Percentiles rank a stretch among this genome's conserved stretches.
phyloP scores from a whole-genome alignment of 2,113 vertebrate genomes.

The Lethenteron reissneri region DNA sequence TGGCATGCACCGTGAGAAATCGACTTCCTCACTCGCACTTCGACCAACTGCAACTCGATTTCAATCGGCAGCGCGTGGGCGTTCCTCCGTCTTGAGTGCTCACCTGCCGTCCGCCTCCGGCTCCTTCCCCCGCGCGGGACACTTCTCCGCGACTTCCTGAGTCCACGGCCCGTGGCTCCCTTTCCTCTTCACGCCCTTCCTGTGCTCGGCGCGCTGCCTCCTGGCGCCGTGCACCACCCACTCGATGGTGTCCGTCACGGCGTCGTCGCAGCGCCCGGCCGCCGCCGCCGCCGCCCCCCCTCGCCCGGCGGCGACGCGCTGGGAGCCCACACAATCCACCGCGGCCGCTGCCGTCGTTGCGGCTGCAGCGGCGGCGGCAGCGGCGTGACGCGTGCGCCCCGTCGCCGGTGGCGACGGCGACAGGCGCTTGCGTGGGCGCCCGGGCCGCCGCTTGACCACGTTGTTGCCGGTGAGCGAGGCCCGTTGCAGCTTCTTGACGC shows the following conservation, averaged over 20 bases:
- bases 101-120: too few species aligned
- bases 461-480: constrained; percentile 99
- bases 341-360: constrained; percentile 62
- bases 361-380: constrained; percentile 22
- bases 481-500: constrained; percentile 91
- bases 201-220: constrained; percentile 29
- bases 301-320: constrained; percentile 46
- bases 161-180: constrained; percentile 9
- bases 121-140: too few species aligned
- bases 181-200: constrained; percentile 53
- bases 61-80: too few species aligned
- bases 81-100: too few species aligned
- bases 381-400: too few species aligned
- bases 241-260: constrained; percentile 75
- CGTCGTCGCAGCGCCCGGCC: constrained; percentile 43
- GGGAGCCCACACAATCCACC: constrained; percentile 71
- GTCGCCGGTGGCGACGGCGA: constrained; percentile 16
- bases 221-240: constrained; percentile 76
- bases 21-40: too few species aligned
- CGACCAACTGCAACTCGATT: too few species aligned
- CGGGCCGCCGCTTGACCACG: constrained; percentile 68
- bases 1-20: too few species aligned
- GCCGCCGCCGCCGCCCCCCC: constrained; percentile 31
- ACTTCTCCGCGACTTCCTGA: too few species aligned
- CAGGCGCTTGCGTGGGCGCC: constrained; percentile 69